phyloP scores from a whole-genome alignment of 2,888 invertebrate species.

The Cataglyphis rosenhaueri region DNA sequence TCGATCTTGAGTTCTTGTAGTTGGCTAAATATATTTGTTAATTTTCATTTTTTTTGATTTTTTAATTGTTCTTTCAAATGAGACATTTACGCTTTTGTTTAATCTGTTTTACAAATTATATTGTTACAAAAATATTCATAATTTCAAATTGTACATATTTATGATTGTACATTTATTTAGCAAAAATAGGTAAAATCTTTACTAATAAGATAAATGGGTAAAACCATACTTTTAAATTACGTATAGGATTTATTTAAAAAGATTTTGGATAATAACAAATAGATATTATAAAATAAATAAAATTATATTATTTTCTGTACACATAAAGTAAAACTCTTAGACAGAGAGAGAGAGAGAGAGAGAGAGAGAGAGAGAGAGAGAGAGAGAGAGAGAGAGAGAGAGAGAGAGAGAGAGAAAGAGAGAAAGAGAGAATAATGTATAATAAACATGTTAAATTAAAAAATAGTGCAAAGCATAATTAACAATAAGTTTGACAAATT shows the following conservation, averaged over 20 bases:
- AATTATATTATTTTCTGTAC: neutral
- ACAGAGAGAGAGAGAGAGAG: neutral
- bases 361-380: neutral
- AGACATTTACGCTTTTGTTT: neutral
- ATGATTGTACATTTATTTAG: neutral
- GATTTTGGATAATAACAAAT: neutral
- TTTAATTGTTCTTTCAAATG: neutral
- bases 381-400: neutral
- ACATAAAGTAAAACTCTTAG: neutral
- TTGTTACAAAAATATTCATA: neutral
- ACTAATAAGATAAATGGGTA: neutral
- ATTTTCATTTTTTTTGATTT: slow-evolving; percentile 21
- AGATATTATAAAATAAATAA: neutral
- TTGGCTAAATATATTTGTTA: neutral
- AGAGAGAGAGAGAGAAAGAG: neutral
- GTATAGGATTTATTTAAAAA: neutral
- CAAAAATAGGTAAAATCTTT: neutral
- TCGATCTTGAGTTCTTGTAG: slow-evolving; percentile 5
- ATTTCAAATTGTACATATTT: neutral
- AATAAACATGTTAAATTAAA: neutral
- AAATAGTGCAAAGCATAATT: neutral
- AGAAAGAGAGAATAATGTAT: neutral
- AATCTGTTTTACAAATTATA: slow-evolving; percentile 14
- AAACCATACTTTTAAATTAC: neutral
- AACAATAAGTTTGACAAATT: slow-evolving; percentile 13